Evolutionary conservation across 92 coral and sea anemone genomes (phyloP).

Genomic region (Zoanthus sociatus): DNA sequence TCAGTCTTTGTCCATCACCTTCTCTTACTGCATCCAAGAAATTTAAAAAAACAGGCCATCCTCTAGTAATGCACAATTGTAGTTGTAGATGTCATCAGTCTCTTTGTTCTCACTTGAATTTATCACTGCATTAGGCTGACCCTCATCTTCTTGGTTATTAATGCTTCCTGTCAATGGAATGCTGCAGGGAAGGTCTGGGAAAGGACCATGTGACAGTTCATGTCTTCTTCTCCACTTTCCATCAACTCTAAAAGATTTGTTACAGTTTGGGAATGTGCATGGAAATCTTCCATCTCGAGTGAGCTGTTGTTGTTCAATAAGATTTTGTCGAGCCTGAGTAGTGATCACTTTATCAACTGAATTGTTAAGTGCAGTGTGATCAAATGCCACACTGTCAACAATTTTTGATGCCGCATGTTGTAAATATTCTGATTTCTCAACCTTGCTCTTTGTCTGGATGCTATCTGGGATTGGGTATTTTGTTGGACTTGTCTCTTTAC

Average conservation of each 20-base stretch:
- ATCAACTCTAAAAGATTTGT: conserved; percentile 34
- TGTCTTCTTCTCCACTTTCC: conserved; percentile 47
- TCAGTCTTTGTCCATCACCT: conserved; percentile 71
- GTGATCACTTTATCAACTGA: conserved; percentile 42
- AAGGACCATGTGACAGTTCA: conserved; percentile 50
- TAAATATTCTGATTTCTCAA: conserved; percentile 61
- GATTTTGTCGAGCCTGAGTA: neutral
- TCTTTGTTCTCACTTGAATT: conserved; percentile 19
- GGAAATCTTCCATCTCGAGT: conserved; percentile 42
- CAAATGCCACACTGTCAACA: conserved; percentile 46
- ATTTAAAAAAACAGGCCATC: conserved; percentile 63
- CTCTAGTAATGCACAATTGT: conserved; percentile 65
- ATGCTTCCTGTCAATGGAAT: neutral
- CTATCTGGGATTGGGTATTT: conserved; percentile 26
- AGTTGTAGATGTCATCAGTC: conserved; percentile 59
- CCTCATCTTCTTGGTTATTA: neutral
- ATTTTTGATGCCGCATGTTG: conserved; percentile 65
- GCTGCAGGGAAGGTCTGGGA: conserved; percentile 7
- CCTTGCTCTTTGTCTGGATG: conserved; percentile 31
- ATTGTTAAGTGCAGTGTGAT: conserved; percentile 12
- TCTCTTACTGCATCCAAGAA: conserved; percentile 73
- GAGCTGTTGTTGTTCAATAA: neutral
- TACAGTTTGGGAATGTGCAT: conserved; percentile 36
- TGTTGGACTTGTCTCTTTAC: conserved; percentile 17
- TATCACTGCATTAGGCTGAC: neutral